Percentiles rank a stretch among this genome's conserved stretches.
Evolutionary conservation across 2,797 vertebrate species (phyloP).

Genomic region (Nannoperca obscura): DNA sequence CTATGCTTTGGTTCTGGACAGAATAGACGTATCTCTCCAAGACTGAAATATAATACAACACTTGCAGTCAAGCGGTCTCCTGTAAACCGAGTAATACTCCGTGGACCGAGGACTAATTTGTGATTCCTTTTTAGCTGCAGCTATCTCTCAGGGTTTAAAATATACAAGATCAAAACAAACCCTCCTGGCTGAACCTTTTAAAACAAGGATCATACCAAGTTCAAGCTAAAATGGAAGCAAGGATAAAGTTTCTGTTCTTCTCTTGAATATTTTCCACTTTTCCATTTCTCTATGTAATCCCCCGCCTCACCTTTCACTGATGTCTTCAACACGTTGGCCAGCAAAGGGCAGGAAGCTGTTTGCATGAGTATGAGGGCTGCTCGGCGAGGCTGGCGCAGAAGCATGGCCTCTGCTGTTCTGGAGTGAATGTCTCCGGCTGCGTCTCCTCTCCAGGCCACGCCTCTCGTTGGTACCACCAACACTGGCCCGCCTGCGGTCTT

Average conservation of each 20-base stretch:
- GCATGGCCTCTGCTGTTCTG: conserved; percentile 87
- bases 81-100: conserved; percentile 49
- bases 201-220: conserved; percentile 18
- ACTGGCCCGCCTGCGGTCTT: conserved; percentile 90
- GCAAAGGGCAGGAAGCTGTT: conserved; percentile 81
- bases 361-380: conserved; percentile 68
- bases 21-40: conserved; percentile 55
- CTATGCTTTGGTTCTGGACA: conserved; percentile 55
- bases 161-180: conserved; percentile 29
- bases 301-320: conserved; percentile 90
- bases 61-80: conserved; percentile 65
- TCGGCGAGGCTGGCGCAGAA: conserved; percentile 90
- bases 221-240: conserved; percentile 24
- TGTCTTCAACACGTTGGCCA: conserved; percentile 84
- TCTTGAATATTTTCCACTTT: conserved; percentile 15
- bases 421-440: conserved; percentile 94
- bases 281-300: conserved; percentile 1
- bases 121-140: conserved; percentile 48
- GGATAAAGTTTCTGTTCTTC: conserved; percentile 1
- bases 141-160: conserved; percentile 51
- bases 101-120: conserved; percentile 45
- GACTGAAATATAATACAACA: conserved; percentile 63
- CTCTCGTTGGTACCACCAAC: conserved; percentile 86
- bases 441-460: conserved; percentile 90
- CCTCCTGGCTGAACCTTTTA: conserved; percentile 32